Base-by-base conservation (phyloP, 2,888 invertebrate genomes). In the Limulus polyphemus region DNA sequence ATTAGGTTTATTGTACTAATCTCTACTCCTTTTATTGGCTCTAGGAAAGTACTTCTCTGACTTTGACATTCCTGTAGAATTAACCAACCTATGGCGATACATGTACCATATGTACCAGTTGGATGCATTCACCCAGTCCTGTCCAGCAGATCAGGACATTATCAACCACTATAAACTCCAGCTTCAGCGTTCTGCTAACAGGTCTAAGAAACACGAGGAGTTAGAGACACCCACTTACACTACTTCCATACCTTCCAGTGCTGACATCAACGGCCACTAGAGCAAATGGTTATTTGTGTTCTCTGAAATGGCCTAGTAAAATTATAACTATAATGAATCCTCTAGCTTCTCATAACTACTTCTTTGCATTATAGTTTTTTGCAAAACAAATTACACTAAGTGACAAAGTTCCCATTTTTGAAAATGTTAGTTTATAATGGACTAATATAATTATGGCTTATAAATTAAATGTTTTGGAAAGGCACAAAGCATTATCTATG, bases 111-210 rank as follows among this genome's bases (percentile, higher is more conserved):
- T 97, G 88, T 99, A 99, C 79, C 89, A 93, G 77, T 82, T 97
- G 75, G 97, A 98, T 77, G 98, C 98, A 59, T 99, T 99, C 81
- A 88, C 91, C 71, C 95, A 98, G 79, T 93, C 93, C 75, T 95
- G 97, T 77, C 98, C 98, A 17, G 95, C 97, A 67, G 98, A 99
- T 80, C 97, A 98, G 80, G 99, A 99, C 79, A 98, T 99, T 76
- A 92, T 98, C 77, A 93, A 94, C 80, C 97, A 98, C 79, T 98
- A 99, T 79, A 95, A 95, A 81, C 83, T 93, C 75, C 91, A 92
- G 78, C 81, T 88, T 84, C 32, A 32, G 1, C 32, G 32, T 7
- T 32, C 32, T 32, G 93, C 93, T 74, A 84, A 94, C 76, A 92
- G 92, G 81, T 93, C 91, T 88, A 91, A 88, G 81, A 95, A 94